These are phyloP conservation scores for Cephus pulcher DNA, from an alignment of 2,888 invertebrate genomes.

Conservation along the genomic window DNA sequence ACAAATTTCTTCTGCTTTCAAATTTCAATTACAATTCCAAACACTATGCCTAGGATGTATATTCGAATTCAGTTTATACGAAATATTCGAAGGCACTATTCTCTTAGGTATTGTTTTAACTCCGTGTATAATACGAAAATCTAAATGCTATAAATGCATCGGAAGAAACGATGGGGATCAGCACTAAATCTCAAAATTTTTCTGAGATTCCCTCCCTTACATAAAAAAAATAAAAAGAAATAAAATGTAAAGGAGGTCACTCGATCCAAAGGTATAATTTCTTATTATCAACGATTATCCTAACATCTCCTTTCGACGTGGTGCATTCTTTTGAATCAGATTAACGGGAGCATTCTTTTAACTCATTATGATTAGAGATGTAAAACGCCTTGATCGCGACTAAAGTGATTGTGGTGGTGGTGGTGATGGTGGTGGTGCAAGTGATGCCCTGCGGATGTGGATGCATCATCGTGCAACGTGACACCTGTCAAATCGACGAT, in stretches of 20 bases:
- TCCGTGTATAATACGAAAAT: slow-evolving; percentile 8
- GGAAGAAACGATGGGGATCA: neutral
- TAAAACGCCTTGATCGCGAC: slow-evolving; percentile 58
- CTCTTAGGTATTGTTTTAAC: neutral
- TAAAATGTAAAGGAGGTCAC: neutral
- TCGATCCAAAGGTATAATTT: neutral
- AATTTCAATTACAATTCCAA: neutral
- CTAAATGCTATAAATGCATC: neutral
- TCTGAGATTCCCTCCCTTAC: neutral
- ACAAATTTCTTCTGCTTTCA: slow-evolving; percentile 18
- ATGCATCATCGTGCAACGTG: slow-evolving; percentile 70
- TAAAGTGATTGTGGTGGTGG: slow-evolving; percentile 46
- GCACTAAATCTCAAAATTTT: neutral
- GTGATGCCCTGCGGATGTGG: slow-evolving; percentile 50
- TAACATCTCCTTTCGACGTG: neutral
- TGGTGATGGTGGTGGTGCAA: slow-evolving; percentile 52
- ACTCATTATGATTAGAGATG: slow-evolving; percentile 46
- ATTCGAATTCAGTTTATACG: neutral
- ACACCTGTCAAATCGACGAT: slow-evolving; percentile 88
- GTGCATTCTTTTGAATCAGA: neutral
- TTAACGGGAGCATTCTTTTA: neutral
- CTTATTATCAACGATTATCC: neutral
- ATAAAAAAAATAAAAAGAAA: neutral
- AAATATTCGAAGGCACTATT: neutral
- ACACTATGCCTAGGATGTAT: neutral